phyloP scores from a whole-genome alignment of 2,113 vertebrate genomes.

The Thymallus thymallus region DNA sequence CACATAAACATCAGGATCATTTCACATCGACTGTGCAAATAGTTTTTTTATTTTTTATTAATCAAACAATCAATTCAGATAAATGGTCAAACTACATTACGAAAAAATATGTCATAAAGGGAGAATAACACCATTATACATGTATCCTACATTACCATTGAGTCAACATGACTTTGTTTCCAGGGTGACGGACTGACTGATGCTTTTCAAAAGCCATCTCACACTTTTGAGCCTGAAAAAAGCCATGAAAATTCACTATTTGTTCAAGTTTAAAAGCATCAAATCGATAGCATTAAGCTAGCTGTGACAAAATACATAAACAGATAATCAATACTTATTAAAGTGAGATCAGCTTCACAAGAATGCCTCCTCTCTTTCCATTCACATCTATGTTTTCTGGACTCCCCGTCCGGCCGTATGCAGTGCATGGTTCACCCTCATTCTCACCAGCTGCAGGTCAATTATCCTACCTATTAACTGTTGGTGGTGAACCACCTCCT shows the following conservation, averaged over 20 bases:
- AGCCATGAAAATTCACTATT: slow-evolving; percentile 25
- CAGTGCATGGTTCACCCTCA: slow-evolving; percentile 30
- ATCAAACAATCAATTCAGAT: background rate
- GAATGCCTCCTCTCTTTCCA: slow-evolving; percentile 44
- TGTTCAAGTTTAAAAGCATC: slow-evolving; percentile 57
- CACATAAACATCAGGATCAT: no score
- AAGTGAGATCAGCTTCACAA: slow-evolving; percentile 68
- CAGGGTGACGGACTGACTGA: slow-evolving; percentile 35
- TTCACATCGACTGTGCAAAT: no score
- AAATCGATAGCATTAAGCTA: slow-evolving; percentile 62
- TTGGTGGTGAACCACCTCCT: slow-evolving; percentile 16
- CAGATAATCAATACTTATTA: slow-evolving; percentile 76
- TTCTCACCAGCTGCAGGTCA: slow-evolving; percentile 51
- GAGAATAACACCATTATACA: no score
- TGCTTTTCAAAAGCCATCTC: slow-evolving; percentile 42
- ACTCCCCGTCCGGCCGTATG: slow-evolving; percentile 36
- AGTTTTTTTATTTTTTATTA: no score
- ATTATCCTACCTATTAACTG: slow-evolving; percentile 61
- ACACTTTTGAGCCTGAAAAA: slow-evolving; percentile 43
- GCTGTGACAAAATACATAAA: slow-evolving; percentile 73
- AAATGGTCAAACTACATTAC: background rate
- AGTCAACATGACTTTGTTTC: slow-evolving; percentile 18
- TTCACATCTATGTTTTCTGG: slow-evolving; percentile 43
- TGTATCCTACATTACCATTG: background rate
- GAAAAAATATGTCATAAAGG: background rate